These are phyloP conservation scores for mouse (Mus musculus) DNA, from an alignment of 2,113 vertebrate genomes.

Conservation along the genomic window DNA sequence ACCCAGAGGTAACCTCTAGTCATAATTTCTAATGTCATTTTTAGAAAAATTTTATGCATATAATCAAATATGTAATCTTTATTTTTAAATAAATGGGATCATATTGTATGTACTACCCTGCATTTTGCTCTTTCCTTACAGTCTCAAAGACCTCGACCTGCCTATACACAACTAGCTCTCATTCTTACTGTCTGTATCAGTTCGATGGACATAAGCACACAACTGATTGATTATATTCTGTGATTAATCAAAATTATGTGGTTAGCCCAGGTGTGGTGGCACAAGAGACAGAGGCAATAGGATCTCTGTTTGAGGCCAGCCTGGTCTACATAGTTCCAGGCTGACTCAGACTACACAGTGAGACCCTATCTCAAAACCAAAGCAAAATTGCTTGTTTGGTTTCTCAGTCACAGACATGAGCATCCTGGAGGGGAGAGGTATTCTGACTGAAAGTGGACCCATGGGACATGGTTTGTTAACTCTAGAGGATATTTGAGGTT, in stretches of 20 bases:
- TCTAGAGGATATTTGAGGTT: not conserved
- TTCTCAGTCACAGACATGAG: constrained; percentile 32
- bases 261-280: not conserved
- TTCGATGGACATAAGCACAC: not conserved
- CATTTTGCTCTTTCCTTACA: constrained; percentile 53
- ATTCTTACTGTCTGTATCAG: not conserved
- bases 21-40: constrained; percentile 70
- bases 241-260: not conserved
- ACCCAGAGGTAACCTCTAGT: constrained; percentile 25
- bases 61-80: constrained; percentile 76
- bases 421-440: not conserved
- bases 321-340: not conserved
- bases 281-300: not conserved
- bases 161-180: constrained; percentile 11
- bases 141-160: constrained; percentile 13
- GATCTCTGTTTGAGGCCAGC: not conserved
- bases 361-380: not conserved
- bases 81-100: constrained; percentile 79
- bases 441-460: constrained; percentile 45
- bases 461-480: not conserved
- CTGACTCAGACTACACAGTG: not conserved
- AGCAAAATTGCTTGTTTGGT: not conserved
- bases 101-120: constrained; percentile 59
- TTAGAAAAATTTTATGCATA: constrained; percentile 65
- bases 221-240: constrained; percentile 2